Base-by-base conservation (phyloP, 2,113 vertebrate genomes). In the Mandrillus leucophaeus region DNA sequence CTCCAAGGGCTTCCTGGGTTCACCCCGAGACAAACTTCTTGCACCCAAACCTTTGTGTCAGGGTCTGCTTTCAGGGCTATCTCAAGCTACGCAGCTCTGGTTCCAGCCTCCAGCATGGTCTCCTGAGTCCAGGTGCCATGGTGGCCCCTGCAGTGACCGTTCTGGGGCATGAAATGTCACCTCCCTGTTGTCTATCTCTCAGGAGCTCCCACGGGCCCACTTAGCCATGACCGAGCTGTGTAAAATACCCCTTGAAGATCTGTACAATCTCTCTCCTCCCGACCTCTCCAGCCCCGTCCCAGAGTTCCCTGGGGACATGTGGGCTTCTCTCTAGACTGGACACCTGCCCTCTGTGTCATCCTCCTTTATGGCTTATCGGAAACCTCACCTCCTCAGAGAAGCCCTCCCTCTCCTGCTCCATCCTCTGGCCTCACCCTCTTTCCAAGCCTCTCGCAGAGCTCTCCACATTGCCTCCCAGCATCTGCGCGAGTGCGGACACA, bases 401-500 rank as follows among this genome's bases (percentile, higher is more conserved):
- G 59, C 30, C 76, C 30, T 43, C 52, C 75, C 9, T 57, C n/a
- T n/a, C 32, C 22, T 22, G 35, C 55, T 48, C 45, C 32, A 23
- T 48, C 79, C 72, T 43, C 61, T 17, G 18, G n/a, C 38, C 38
- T 6, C 11, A 1, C 6, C 55, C 43, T 43, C 18, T 55, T 18
- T 57, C n/a, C 0, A 27, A 59, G 83, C 35, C 89, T 59, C 27
- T n/a, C 27, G 52, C 72, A 43, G 66, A 17, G 35, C 30, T 90
- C 66, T 27, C 45, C 13, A 0, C 0, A 3, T 81, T 27, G 73
- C 18, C 1, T 2, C 4, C 3, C 16, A 30, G 82, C 88, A 72
- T 40, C 61, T 84, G 57, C n/a, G 55, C 10, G 3, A 0, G 12
- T 6, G 55, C 8, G 5, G 87, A 79, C 61, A 80, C 78, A 35